phyloP scores from a whole-genome alignment of 35 echinoderm and acorn worm genomes.

The Anneissia japonica region DNA sequence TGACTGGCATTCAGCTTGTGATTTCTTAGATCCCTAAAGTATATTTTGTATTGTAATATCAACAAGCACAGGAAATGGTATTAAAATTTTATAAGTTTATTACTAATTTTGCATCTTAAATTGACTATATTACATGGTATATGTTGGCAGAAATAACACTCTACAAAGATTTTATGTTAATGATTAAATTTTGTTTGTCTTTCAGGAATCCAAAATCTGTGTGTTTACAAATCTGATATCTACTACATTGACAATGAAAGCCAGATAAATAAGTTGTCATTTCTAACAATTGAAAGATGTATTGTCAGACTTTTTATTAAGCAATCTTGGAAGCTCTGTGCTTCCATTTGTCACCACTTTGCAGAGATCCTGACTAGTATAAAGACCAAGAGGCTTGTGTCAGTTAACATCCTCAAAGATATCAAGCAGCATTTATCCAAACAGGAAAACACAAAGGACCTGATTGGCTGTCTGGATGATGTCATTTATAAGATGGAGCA shows the following conservation, averaged over 20 bases:
- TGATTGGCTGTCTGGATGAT: constrained; percentile 10
- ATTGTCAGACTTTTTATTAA: constrained; percentile 35
- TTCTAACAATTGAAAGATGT: constrained; percentile 43
- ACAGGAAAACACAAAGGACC: constrained; percentile 5
- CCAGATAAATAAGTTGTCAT: constrained; percentile 19
- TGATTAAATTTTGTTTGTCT: constrained; percentile 1
- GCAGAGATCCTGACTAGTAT: background rate
- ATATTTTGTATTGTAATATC: no score
- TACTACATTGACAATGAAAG: constrained; percentile 41
- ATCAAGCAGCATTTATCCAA: constrained; percentile 31
- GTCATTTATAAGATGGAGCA: constrained; percentile 12
- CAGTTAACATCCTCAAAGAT: constrained; percentile 22
- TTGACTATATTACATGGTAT: no score
- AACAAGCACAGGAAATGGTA: no score
- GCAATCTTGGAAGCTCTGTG: constrained; percentile 36
- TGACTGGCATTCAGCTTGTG: no score
- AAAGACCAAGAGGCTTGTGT: constrained; percentile 27
- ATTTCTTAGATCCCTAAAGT: no score
- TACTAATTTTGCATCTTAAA: no score
- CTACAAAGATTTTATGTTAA: no score
- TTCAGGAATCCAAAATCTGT: constrained; percentile 25
- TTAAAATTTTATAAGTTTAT: no score
- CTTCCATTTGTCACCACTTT: constrained; percentile 7
- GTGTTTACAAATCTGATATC: constrained; percentile 23
- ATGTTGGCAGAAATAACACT: no score